phyloP scores from a whole-genome alignment of 2,888 invertebrate genomes.

The Nowickia ferox region DNA sequence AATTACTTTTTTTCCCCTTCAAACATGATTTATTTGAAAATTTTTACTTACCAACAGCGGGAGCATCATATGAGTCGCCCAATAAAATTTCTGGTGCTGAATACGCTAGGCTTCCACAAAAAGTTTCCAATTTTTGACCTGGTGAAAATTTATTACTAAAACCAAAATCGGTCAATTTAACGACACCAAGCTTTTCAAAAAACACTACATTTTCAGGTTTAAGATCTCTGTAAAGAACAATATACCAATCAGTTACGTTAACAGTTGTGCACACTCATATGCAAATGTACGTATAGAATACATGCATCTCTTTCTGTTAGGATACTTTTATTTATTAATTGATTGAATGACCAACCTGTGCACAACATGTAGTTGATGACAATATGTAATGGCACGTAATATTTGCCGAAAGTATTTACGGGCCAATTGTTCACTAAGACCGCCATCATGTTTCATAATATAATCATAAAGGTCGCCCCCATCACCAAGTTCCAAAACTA shows the following conservation, averaged over 20 bases:
- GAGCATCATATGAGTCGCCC: slow-evolving; percentile 99
- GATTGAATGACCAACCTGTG: slow-evolving; percentile 81
- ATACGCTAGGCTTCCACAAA: slow-evolving; percentile 99
- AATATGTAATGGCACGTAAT: slow-evolving; percentile 98
- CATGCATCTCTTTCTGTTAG: neutral
- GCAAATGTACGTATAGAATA: neutral
- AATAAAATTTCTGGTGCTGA: slow-evolving; percentile 99
- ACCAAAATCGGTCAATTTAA: slow-evolving; percentile 99
- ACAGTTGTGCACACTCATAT: neutral
- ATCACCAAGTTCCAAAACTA: slow-evolving; percentile 98
- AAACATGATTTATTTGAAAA: neutral
- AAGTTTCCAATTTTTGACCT: slow-evolving; percentile 98
- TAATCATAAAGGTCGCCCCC: slow-evolving; percentile 99
- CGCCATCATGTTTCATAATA: slow-evolving; percentile 97
- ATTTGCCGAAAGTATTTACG: slow-evolving; percentile 98
- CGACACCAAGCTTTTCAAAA: slow-evolving; percentile 97
- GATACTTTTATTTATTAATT: slow-evolving; percentile 44
- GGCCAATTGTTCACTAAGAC: slow-evolving; percentile 92
- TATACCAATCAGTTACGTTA: neutral
- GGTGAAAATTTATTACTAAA: slow-evolving; percentile 98
- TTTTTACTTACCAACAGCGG: slow-evolving; percentile 92
- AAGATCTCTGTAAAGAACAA: slow-evolving; percentile 88
- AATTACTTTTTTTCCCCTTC: too few species aligned
- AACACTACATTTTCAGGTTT: slow-evolving; percentile 99
- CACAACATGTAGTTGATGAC: slow-evolving; percentile 92